phyloP scores from a whole-genome alignment of 2,797 vertebrate species.

The Rhinogobio ventralis region DNA sequence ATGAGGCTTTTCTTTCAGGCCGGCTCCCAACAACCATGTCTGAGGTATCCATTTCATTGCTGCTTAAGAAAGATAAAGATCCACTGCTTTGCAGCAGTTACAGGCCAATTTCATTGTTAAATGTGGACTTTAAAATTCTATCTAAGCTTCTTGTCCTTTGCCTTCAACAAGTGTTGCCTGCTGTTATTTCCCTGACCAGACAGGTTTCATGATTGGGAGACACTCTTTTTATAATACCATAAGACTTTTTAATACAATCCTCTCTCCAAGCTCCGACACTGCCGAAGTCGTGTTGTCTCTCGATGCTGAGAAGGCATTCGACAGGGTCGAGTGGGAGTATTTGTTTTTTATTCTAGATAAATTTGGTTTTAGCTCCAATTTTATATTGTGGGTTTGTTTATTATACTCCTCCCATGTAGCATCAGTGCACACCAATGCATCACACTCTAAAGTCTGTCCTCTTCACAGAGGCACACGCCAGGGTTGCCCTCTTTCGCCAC shows the following conservation, averaged over 20 bases:
- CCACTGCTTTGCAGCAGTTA: not conserved
- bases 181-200: not conserved
- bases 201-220: not conserved
- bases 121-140: not conserved
- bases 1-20: not conserved
- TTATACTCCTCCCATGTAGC: not conserved
- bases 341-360: not conserved
- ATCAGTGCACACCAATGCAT: slow-evolving; percentile 12
- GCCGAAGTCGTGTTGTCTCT: not conserved
- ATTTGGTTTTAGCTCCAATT: slow-evolving; percentile 18
- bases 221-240: not conserved
- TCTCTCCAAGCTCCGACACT: not conserved
- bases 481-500: not conserved
- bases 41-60: not conserved
- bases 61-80: not conserved
- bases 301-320: no score
- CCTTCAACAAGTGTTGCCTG: not conserved
- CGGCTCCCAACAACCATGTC: not conserved
- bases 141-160: not conserved
- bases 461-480: not conserved
- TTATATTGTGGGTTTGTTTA: slow-evolving; percentile 14
- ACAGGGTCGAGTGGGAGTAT: not conserved
- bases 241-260: not conserved
- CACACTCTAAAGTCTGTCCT: not conserved
- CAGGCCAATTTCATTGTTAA: not conserved